Percentiles rank a stretch among this genome's conserved stretches.
Evolutionary conservation across 2,888 invertebrate genomes (phyloP).

Genomic region (Ormyrus labotus): DNA sequence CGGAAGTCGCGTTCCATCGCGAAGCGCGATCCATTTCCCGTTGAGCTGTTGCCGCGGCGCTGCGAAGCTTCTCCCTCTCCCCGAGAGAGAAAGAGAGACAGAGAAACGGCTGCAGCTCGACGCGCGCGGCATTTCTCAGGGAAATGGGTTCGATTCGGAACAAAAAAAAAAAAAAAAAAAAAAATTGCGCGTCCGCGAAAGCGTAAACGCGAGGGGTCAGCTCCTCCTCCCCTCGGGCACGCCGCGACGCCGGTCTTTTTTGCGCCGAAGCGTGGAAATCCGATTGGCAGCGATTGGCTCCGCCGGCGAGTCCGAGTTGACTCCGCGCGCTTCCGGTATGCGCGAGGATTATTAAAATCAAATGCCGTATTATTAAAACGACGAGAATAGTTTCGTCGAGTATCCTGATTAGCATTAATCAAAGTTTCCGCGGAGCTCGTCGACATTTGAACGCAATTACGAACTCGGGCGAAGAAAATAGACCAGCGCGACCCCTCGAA

Average conservation of each 20-base stretch:
- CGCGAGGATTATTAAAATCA: too few species aligned
- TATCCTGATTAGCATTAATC: too few species aligned
- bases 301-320: background rate
- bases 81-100: background rate
- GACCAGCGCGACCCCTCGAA: too few species aligned
- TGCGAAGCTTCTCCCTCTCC: background rate
- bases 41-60: background rate
- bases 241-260: background rate
- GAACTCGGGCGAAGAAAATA: too few species aligned
- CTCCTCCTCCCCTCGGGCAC: background rate
- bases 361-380: too few species aligned
- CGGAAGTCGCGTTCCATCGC: constrained; percentile 54
- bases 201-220: background rate
- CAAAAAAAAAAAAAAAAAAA: constrained; percentile 16
- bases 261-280: constrained; percentile 2
- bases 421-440: too few species aligned
- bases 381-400: too few species aligned
- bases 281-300: constrained; percentile 13
- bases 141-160: constrained; percentile 67
- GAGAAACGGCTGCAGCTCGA: background rate
- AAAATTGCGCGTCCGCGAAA: constrained; percentile 19
- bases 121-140: constrained; percentile 63
- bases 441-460: too few species aligned
- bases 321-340: too few species aligned
- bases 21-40: constrained; percentile 57